These are phyloP conservation scores for Drosophila bifasciata DNA, from an alignment of 1,140 invertebrate genomes.

Conservation along the genomic window DNA sequence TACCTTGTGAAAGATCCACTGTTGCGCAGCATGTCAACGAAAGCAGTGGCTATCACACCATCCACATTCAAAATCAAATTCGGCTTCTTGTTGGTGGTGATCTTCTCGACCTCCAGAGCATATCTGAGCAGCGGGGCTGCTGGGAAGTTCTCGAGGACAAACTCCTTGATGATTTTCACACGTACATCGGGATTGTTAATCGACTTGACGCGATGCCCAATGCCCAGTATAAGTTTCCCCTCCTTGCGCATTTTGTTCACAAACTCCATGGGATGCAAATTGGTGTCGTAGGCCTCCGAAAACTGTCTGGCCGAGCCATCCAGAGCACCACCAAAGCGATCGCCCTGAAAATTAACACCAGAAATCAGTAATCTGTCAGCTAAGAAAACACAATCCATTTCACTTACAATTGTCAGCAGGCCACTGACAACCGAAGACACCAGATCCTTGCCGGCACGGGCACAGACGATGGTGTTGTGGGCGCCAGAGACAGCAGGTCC, in stretches of 20 bases:
- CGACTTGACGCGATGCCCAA: conserved; percentile 98
- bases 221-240: conserved; percentile 99
- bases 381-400: too few relatives aligned
- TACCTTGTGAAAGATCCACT: conserved; percentile 96
- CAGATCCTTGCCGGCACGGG: conserved; percentile 98
- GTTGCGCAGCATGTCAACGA: conserved; percentile 97
- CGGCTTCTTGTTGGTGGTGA: conserved; percentile 99
- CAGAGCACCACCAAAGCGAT: conserved; percentile 98
- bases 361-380: neutral
- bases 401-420: conserved; percentile 97
- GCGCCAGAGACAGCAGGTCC: conserved; percentile 99
- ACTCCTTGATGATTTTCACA: conserved; percentile 98
- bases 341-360: conserved; percentile 88
- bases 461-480: conserved; percentile 99
- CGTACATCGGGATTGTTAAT: conserved; percentile 99
- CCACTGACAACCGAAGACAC: conserved; percentile 99
- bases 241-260: conserved; percentile 99
- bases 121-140: conserved; percentile 96
- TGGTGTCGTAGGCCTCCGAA: conserved; percentile 96
- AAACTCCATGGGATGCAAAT: conserved; percentile 98
- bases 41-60: conserved; percentile 98
- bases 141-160: conserved; percentile 96
- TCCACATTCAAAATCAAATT: conserved; percentile 99
- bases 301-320: conserved; percentile 98
- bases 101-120: conserved; percentile 98